phyloP scores from a whole-genome alignment of 64 coral and sea anemone species.

The Dendrophyllia cribrosa region DNA sequence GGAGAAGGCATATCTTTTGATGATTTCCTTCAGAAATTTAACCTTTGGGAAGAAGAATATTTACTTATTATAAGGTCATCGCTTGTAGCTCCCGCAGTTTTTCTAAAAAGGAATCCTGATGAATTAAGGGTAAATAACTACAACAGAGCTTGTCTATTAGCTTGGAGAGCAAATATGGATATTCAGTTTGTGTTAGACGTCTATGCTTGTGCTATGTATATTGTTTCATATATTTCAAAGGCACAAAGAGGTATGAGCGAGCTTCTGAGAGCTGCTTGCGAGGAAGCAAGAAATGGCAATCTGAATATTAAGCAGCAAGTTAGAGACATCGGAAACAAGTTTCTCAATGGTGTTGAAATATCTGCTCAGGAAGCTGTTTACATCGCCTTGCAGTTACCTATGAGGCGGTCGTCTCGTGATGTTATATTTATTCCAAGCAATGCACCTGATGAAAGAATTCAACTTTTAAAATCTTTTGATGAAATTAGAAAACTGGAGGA shows the following conservation, averaged over 20 bases:
- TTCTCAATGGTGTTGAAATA: conserved; percentile 20
- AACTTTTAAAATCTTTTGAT: conserved; percentile 17
- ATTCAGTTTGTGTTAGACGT: conserved; percentile 32
- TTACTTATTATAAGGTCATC: conserved; percentile 1
- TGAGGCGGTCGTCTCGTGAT: neutral
- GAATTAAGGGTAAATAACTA: conserved; percentile 29
- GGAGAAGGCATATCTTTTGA: conserved; percentile 17
- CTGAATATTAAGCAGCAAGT: conserved; percentile 24
- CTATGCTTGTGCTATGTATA: conserved; percentile 16
- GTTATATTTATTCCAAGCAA: neutral
- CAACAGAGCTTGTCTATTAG: conserved; percentile 14
- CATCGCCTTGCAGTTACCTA: conserved; percentile 30
- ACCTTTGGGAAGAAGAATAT: conserved; percentile 16
- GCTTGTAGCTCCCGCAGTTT: neutral
- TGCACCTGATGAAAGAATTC: conserved; percentile 7
- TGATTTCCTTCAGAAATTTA: neutral
- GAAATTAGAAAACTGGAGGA: conserved; percentile 8
- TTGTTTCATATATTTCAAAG: conserved; percentile 47
- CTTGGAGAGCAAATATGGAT: conserved; percentile 32
- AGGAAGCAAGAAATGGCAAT: conserved; percentile 45
- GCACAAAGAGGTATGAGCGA: conserved; percentile 20
- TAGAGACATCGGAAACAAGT: conserved; percentile 26
- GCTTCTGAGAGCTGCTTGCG: conserved; percentile 16
- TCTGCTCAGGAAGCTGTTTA: conserved; percentile 64
- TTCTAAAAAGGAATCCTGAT: conserved; percentile 3